Percentiles rank a stretch among this genome's conserved stretches.
Conservation (phyloP, 2,113 vertebrate species). For the Tauraco erythrolophus region DNA sequence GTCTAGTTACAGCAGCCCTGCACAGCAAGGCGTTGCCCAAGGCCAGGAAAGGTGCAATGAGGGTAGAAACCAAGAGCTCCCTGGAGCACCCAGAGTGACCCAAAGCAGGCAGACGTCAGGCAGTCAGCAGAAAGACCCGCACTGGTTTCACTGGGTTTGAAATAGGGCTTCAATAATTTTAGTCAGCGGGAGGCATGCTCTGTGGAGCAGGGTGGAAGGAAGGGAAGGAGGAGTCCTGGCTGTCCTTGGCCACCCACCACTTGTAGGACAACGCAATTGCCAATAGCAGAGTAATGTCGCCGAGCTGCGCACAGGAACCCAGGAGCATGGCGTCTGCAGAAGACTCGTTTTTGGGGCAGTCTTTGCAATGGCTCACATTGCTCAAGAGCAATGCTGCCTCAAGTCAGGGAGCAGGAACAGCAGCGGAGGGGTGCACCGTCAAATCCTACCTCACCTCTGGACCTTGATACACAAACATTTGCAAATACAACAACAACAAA, state of each 20-base stretch:
- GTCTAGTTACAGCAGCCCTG: not conserved
- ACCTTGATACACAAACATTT: not conserved
- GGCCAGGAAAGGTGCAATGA: not conserved
- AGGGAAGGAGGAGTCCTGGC: not conserved
- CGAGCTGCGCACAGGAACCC: fast-evolving
- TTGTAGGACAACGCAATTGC: not conserved
- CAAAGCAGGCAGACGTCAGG: not conserved
- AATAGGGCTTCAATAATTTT: not conserved
- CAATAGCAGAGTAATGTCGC: not conserved
- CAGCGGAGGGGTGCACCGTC: fast-evolving
- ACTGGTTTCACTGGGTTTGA: not conserved
- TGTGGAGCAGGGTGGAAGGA: not conserved
- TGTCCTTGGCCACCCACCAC: not conserved
- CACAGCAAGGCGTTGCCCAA: not conserved
- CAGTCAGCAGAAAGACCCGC: not conserved
- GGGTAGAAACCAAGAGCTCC: not conserved
- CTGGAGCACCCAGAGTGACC: not conserved
- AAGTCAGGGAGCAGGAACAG: not conserved
- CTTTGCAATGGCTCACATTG: not conserved
- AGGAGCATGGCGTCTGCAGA: not conserved
- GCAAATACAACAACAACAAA: not conserved
- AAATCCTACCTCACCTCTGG: not conserved
- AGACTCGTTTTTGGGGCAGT: not conserved
- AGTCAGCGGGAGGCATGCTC: not conserved
- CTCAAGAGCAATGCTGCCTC: not conserved